Evolutionary conservation across 2,888 invertebrate genomes (phyloP).

Genomic region (Himalopsyche tibetana): DNA sequence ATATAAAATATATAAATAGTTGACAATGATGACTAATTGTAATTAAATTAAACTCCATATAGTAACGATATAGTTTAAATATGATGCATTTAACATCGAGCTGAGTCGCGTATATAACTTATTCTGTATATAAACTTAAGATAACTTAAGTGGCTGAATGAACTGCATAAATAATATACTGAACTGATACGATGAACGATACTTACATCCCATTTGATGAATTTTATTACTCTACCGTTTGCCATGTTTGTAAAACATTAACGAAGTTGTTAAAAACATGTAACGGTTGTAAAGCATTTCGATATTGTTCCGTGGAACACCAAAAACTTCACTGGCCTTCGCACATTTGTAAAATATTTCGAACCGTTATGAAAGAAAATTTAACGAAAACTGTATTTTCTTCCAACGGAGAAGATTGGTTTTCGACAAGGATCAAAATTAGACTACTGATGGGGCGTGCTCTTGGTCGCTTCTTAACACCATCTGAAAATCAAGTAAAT

Average conservation of each 20-base stretch:
- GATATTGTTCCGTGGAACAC: slow-evolving; percentile 69
- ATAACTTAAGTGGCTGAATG: not conserved
- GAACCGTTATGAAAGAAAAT: slow-evolving; percentile 59
- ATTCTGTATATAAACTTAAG: too few relatives aligned
- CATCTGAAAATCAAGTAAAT: slow-evolving; percentile 62
- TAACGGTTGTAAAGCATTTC: slow-evolving; percentile 69
- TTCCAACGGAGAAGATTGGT: slow-evolving; percentile 31
- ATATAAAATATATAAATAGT: too few relatives aligned
- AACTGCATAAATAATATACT: too few relatives aligned
- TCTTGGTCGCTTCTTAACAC: slow-evolving; percentile 52
- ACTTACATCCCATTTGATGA: slow-evolving; percentile 63
- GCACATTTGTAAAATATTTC: slow-evolving; percentile 69
- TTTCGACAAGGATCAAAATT: slow-evolving; percentile 51
- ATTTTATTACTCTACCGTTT: slow-evolving; percentile 69
- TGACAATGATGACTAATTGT: too few relatives aligned
- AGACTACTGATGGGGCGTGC: slow-evolving; percentile 54
- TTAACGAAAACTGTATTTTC: slow-evolving; percentile 57
- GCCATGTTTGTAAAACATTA: slow-evolving; percentile 69
- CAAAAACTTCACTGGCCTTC: slow-evolving; percentile 69
- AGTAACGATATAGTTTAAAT: too few relatives aligned
- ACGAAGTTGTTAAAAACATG: slow-evolving; percentile 68
- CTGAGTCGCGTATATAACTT: not conserved
- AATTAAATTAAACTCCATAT: too few relatives aligned
- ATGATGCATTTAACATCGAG: too few relatives aligned
- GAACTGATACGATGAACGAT: not conserved